Base-by-base conservation (phyloP, 2,888 invertebrate species). In the Synergus japonicus region DNA sequence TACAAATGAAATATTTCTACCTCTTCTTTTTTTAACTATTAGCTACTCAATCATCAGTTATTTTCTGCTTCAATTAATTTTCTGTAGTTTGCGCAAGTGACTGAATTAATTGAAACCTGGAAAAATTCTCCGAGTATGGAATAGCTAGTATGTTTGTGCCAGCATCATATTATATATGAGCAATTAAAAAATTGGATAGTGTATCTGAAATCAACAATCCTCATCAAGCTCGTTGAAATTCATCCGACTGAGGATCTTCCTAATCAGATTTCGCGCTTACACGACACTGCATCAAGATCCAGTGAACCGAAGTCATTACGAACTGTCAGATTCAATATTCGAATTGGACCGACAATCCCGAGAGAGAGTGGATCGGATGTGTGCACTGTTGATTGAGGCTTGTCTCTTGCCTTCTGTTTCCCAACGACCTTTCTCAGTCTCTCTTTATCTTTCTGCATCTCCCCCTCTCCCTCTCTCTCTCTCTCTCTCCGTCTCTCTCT, bases 301-400 rank as follows among this genome's bases (percentile, higher is more conserved):
- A 73, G 73, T 73, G 73, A 73, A 73, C 78, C 44, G 76, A 54
- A 76, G 76, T 79, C 78, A 76, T 79, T 79, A 79, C 78, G 66
- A 80, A 78, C 77, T 77, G 77, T 77, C 73, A 82, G 63, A 77
- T 77, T 64, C 77, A 49, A 73, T 77, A 65, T 46, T 78, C 77
- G 54, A 66, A 76, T 60, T 76, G 76, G 78, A 79, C 77, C 76
- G 78, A 79, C 78, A 79, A 76, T 60, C 67, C 73, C 76, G 29
- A 76, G 79, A 73, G 76, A 76, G 76, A 76, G 79, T 65, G 67
- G 81, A 79, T 78, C 77, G 80, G 79, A 83, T 83, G 83, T 83
- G 64, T 80, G 80, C 80, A 77, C 64, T 79, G 79, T 77, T 82
- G 79, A 82, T 79, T 79, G 77, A 78, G 63, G 79, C 76, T 79